A percentile compares a stretch with the other conserved stretches of the same genome.
Conservation (phyloP, 2,113 vertebrate species). For the Osmerus eperlanus region DNA sequence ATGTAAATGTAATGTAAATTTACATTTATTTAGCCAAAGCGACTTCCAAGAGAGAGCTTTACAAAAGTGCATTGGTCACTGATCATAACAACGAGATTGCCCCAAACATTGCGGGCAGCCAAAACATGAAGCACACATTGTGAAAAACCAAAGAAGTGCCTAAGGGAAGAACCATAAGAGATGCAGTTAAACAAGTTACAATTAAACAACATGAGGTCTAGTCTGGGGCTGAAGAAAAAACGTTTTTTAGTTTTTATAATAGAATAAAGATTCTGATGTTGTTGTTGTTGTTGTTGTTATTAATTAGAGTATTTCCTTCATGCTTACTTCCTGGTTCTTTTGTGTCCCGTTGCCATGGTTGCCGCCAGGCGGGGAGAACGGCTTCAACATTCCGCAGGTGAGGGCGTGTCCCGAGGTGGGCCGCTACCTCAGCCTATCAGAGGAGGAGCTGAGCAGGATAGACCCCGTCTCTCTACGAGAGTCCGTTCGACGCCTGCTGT, state of each 20-base stretch:
- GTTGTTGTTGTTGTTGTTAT: neutral
- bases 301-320: neutral
- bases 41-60: too few relatives aligned
- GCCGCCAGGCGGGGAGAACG: constrained; percentile 76
- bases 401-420: constrained; percentile 77
- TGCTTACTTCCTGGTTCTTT: neutral
- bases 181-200: too few relatives aligned
- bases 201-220: neutral
- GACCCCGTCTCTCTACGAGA: constrained; percentile 65
- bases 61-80: neutral
- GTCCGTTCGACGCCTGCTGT: constrained; percentile 71
- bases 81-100: too few relatives aligned
- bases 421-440: constrained; percentile 70
- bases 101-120: too few relatives aligned
- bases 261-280: neutral
- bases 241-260: neutral
- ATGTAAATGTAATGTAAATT: too few relatives aligned
- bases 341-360: neutral
- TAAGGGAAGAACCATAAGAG: too few relatives aligned
- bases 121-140: too few relatives aligned
- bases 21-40: too few relatives aligned
- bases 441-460: constrained; percentile 64
- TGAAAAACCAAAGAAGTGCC: too few relatives aligned
- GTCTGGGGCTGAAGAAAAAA: too few relatives aligned
- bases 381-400: constrained; percentile 79